Evolutionary conservation across 2,888 invertebrate genomes (phyloP), one percentile per base, ranked within the genome.

Genomic region (Tenthredo amoena): DNA sequence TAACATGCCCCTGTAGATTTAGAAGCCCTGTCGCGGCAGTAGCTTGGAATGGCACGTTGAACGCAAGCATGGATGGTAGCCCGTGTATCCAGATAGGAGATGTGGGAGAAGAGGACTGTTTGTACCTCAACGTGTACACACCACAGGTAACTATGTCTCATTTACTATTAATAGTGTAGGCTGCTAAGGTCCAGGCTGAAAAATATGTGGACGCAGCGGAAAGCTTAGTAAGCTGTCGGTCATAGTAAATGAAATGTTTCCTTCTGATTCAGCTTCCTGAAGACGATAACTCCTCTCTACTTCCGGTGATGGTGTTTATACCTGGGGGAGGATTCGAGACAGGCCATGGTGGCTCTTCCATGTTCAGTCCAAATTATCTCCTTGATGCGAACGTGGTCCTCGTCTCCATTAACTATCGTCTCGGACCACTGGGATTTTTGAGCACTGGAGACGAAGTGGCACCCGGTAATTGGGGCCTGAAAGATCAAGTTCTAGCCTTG

Each of bases 241-340:
- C 2, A 21, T 58, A 21, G 18, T 26, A 26, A 26, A 26, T 26
- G 26, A 26, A 26, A 26, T 4, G 10, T 62, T 43, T 74, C 21
- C 5, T 12, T 43, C 21, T n/a, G 21, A 47, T 18, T 9, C 31
- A 77, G 77, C 50, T 77, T 31, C 47, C 47, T 9, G 55, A 1
- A 50, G 55, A 1, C 31, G n/a, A 50, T 31, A 18, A 10, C 18
- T 71, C 84, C 2, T 55, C 84, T 18, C 15, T 77, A 47, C 77
- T 90, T 9, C 91, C 91, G 3, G 91, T 91, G 18, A 91, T 92
- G 91, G 90, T 92, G 12, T 92, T 89, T 88, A 89, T 92, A 21
- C 89, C 91, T 84, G 91, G 91, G 9, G 91, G 91, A 47, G 88
- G 87, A 9, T 91, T 91, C 76, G 85, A 88, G 84, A 77, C 71